Evolutionary conservation across 2,113 vertebrate species (phyloP), one percentile per base, ranked within the genome.

Genomic region (Entosphenus tridentatus): DNA sequence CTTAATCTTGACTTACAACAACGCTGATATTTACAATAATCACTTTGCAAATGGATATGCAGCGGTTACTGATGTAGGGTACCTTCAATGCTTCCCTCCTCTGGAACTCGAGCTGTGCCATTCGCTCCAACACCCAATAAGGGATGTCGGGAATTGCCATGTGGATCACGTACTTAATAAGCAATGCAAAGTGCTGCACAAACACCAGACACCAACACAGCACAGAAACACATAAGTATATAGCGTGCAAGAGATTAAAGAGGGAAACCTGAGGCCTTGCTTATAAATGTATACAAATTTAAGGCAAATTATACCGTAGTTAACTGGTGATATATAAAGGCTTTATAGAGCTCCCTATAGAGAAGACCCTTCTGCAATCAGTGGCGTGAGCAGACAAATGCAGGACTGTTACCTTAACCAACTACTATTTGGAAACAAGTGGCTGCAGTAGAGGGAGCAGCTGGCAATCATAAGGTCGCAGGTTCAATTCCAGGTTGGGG

Each of bases 1-100:
- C 5, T 39, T 39, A 39, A 39, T 39, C 39, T 39, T 39, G 39
- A 39, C 39, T 39, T 39, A 39, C 39, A 39, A 39, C 39, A 39
- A 39, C 39, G 39, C 39, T 39, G 39, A 5, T 39, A 39, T 39
- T 39, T 39, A 39, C 39, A 39, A 39, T 7, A 39, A 39, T 39
- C 39, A 39, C 39, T 39, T 39, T 39, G 39, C 39, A 39, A 39
- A 39, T 39, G 39, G 39, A 39, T 39, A 39, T 39, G 39, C 39
- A 39, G 39, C 39, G 39, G 39, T 39, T 39, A 39, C 39, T 39
- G 39, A 39, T 39, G 39, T 39, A 39, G 39, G 39, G 39, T 79
- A 96, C 90, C 87, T 95, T 95, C 75, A 95, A 95, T 69, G 90
- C 89, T 73, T 96, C 88, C 2, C 89, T 84, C 62, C 90, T 85